Percentiles rank a stretch among this genome's conserved stretches.
Conservation (phyloP, 2,888 invertebrate genomes). For the Strigamia transsilvanica region DNA sequence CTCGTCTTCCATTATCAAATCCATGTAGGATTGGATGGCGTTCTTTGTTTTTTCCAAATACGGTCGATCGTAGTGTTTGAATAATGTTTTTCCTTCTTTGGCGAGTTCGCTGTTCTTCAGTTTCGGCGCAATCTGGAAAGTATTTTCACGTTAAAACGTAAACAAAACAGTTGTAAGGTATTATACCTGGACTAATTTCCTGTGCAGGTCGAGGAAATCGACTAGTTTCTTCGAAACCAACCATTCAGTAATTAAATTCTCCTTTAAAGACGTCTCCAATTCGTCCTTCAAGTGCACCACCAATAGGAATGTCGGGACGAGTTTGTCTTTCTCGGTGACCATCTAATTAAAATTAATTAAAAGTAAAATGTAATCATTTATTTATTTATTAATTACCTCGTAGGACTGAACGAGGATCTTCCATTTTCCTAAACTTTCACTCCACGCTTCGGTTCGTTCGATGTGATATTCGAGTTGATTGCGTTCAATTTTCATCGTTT, state of each 20-base stretch:
- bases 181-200: slow-evolving; percentile 72
- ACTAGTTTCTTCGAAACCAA: slow-evolving; percentile 66
- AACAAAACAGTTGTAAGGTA: slow-evolving; percentile 41
- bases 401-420: slow-evolving; percentile 83
- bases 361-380: slow-evolving; percentile 54
- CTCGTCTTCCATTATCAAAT: slow-evolving; percentile 88
- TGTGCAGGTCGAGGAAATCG: slow-evolving; percentile 80
- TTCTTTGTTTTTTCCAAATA: slow-evolving; percentile 82
- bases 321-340: slow-evolving; percentile 70
- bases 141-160: background rate
- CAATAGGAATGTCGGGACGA: slow-evolving; percentile 61
- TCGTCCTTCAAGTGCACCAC: slow-evolving; percentile 61
- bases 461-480: slow-evolving; percentile 84
- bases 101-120: slow-evolving; percentile 84
- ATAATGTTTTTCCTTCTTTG: slow-evolving; percentile 72
- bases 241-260: slow-evolving; percentile 59
- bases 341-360: slow-evolving; percentile 57
- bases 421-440: slow-evolving; percentile 88
- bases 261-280: slow-evolving; percentile 28
- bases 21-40: slow-evolving; percentile 85
- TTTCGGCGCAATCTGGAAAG: slow-evolving; percentile 74
- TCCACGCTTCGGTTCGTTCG: slow-evolving; percentile 86
- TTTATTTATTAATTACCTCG: slow-evolving; percentile 70
- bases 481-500: slow-evolving; percentile 81
- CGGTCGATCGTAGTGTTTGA: slow-evolving; percentile 78